Base-by-base conservation (phyloP, 2,888 invertebrate species). In the Euzetes globulus region DNA sequence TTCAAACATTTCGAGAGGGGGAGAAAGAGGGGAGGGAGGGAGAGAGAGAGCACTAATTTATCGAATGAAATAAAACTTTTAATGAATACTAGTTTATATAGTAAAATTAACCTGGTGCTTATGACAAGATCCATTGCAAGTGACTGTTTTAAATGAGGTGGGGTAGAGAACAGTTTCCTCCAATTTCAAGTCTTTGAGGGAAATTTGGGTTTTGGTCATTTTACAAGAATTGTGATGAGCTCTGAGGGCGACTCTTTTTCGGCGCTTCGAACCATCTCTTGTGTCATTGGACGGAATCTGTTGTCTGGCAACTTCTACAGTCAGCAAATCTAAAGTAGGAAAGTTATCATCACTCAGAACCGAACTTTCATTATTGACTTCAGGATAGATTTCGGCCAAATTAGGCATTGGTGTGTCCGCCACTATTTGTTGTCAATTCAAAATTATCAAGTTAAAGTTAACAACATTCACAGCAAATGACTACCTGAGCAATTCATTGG, bases 361-460 rank as follows among this genome's bases (percentile, higher is more conserved):
- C 52, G 75, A 72, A 0, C 77, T 77, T 22, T 77, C 77, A 45
- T 78, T 78, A 29, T 77, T 74, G 13, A 77, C 65, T 63, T 76
- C 75, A n/a, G 76, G 72, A 55, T 77, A 75, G 22, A 79, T 71
- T 50, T 78, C 78, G 73, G 78, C 74, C 52, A 79, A 75, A 75
- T 79, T 78, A 41, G 79, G 79, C 55, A 79, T 78, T n/a, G 79
- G 79, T 52, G 78, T 75, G 25, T 79, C 78, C 70, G 72, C 76
- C 68, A 74, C 77, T 78, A 74, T 55, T 63, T 9, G 25, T 9
- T 22, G 15, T 11, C 27, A 11, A 33, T 33, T 29, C 17, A 33
- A 33, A n/a, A n/a, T 63, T 58, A 58, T 29, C 27, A 72, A 4
- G 13, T 33, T 17, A 2, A 50, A 17, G 47, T n/a, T 50, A 45